Percentiles rank a stretch among this genome's conserved stretches.
phyloP scores from a whole-genome alignment of 2,888 invertebrate species.

The Melinaea marsaeus region DNA sequence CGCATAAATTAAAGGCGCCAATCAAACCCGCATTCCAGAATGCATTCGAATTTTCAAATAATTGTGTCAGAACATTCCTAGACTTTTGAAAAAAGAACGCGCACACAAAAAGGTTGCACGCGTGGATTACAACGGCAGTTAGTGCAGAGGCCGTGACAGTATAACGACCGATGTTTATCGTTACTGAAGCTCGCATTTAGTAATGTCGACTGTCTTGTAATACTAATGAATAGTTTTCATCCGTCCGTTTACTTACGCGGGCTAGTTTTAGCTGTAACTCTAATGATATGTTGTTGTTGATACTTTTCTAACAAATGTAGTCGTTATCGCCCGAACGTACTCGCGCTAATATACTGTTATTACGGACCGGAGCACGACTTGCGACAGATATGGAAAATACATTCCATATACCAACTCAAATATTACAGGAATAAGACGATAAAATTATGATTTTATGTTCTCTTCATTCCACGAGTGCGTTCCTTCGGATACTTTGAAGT shows the following conservation, averaged over 20 bases:
- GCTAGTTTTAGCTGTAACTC: slow-evolving; percentile 30
- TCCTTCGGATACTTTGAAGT: slow-evolving; percentile 52
- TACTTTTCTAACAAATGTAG: slow-evolving; percentile 17
- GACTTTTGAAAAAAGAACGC: slow-evolving; percentile 37
- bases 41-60: slow-evolving; percentile 41
- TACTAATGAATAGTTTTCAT: slow-evolving; percentile 34
- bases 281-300: slow-evolving; percentile 23
- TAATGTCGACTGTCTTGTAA: slow-evolving; percentile 31
- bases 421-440: background rate
- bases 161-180: slow-evolving; percentile 72
- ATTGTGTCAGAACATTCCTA: slow-evolving; percentile 34
- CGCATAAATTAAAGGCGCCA: slow-evolving; percentile 67
- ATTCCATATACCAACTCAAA: background rate
- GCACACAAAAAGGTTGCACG: slow-evolving; percentile 62
- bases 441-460: slow-evolving; percentile 12
- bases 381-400: background rate
- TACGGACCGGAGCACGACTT: background rate
- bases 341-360: slow-evolving; percentile 5
- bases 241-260: slow-evolving; percentile 28
- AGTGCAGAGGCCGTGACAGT: slow-evolving; percentile 70
- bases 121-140: slow-evolving; percentile 63
- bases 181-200: slow-evolving; percentile 40
- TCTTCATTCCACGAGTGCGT: slow-evolving; percentile 13
- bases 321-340: slow-evolving; percentile 7
- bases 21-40: slow-evolving; percentile 43